Evolutionary conservation across 2,797 vertebrate species (phyloP).

Genomic region (Pseudotriccus pelzelni): DNA sequence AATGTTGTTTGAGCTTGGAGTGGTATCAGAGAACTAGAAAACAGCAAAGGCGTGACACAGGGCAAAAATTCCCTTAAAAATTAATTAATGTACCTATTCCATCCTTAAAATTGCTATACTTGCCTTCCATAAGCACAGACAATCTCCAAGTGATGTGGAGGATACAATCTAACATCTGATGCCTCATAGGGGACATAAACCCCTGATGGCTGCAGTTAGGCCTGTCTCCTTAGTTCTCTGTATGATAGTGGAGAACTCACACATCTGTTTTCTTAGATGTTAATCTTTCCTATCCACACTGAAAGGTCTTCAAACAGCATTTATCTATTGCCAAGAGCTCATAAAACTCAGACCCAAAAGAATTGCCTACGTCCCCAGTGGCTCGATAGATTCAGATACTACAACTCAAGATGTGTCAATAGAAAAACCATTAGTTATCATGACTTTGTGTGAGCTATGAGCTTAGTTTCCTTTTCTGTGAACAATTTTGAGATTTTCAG

Average conservation of each 20-base stretch:
- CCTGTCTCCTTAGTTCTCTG: not conserved
- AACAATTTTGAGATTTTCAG: not conserved
- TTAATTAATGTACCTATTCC: not conserved
- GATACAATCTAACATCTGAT: not conserved
- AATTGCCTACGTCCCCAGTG: not conserved
- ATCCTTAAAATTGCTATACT: not conserved
- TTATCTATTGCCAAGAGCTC: not conserved
- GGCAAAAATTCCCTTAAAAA: not conserved
- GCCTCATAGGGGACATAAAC: not conserved
- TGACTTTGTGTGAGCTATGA: not conserved
- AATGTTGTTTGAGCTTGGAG: not conserved
- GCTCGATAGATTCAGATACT: not conserved
- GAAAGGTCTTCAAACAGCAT: not conserved
- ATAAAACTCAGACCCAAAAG: not conserved
- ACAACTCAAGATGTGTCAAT: not conserved
- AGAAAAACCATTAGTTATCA: not conserved
- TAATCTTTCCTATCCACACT: not conserved
- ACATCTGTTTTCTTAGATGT: not conserved
- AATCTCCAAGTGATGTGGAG: not conserved
- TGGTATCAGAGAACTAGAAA: not conserved
- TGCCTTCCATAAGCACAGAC: not conserved
- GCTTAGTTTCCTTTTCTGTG: not conserved
- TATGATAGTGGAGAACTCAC: not conserved
- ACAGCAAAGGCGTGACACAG: fast-evolving
- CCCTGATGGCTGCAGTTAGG: not conserved